Percentiles rank a stretch among this genome's conserved stretches.
These are phyloP conservation scores for Loxodonta africana DNA, from an alignment of 2,113 vertebrate species.

Conservation along the genomic window DNA sequence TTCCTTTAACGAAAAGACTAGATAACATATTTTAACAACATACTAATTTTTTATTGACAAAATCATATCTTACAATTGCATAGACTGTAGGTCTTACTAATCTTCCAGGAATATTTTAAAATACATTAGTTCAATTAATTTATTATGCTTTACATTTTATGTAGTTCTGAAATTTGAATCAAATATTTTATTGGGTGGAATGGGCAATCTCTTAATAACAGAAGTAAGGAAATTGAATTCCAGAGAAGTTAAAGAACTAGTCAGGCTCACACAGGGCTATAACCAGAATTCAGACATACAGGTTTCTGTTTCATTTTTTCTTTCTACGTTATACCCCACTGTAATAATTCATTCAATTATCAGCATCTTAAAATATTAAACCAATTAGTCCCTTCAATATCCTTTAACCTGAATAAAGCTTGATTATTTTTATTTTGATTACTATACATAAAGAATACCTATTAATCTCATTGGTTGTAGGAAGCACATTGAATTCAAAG, in stretches of 20 bases:
- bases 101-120: neutral
- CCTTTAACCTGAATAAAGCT: slow-evolving; percentile 16
- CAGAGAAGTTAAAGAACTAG: neutral
- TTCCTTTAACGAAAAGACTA: neutral
- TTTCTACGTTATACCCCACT: neutral
- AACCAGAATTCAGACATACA: neutral
- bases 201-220: neutral
- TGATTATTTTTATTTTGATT: slow-evolving; percentile 31
- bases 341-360: slow-evolving; percentile 5
- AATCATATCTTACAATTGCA: neutral
- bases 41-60: neutral
- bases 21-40: neutral
- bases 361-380: slow-evolving; percentile 24
- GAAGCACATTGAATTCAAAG: slow-evolving; percentile 9
- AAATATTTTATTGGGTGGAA: neutral
- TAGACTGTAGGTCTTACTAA: neutral
- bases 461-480: neutral
- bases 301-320: neutral
- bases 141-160: neutral
- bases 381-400: neutral
- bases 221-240: neutral
- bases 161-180: neutral
- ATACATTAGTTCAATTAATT: slow-evolving; percentile 5
- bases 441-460: neutral
- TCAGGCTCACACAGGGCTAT: neutral